Base-by-base conservation (phyloP, 2,113 vertebrate species). In the Calidris pugnax region DNA sequence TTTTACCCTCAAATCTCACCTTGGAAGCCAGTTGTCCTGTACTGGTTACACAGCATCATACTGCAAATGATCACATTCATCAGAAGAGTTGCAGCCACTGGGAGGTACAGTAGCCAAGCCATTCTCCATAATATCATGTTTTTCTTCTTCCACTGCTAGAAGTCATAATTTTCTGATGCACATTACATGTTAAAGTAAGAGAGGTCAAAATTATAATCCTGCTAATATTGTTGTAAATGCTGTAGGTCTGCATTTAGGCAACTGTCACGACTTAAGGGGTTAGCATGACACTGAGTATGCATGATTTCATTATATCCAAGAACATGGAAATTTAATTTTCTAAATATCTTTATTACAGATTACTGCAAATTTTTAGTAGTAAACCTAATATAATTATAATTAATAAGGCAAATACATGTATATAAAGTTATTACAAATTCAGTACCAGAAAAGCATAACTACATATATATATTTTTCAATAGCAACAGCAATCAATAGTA, bases 251-350 rank as follows among this genome's bases (percentile, higher is more conserved):
- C 24, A 32, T 68, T 75, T 90, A 68, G 26, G 41, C 23, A 51
- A 37, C 16, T 32, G 12, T 67, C 0, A 0, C 5, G 3, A 33
- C n/a, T 83, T 83, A 57, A 57, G 35, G 13, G 8, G 10, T 67
- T 79, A 27, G 23, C 9, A 2, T 67, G 37, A 33, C 62, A 26
- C 26, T 39, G 41, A 22, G 8, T 71, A 67, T 75, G 41, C 53
- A 48, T 0, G 3, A 74, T 62, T 86, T 51, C 10, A 4, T 57
- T 66, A 53, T 39, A 62, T 48, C 22, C 7, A 57, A 86, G 33
- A 35, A 48, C 50, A 93, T 0, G 0, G 14, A 72, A 57, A 4
- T 16, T 83, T 76, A 3, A 43, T 79, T 86, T 86, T 75, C 45
- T 47, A 78, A 66, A 51, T 75, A 47, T 6, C 22, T 66, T 69